Evolutionary conservation across 1,140 invertebrate species (phyloP).

Genomic region (Drosophila lini): DNA sequence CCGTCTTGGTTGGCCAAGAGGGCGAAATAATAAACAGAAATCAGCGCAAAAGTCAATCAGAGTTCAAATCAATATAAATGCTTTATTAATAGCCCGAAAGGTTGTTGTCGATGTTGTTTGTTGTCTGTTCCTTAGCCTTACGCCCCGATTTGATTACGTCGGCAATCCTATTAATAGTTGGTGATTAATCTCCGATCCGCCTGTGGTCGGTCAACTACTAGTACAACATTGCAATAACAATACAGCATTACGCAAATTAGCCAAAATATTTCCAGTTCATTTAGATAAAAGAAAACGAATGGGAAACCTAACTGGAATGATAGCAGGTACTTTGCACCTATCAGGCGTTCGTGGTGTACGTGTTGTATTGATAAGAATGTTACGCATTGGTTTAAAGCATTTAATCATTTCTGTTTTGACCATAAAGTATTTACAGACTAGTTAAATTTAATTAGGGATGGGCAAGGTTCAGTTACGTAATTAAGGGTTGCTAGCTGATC

Average conservation of each 20-base stretch:
- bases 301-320: background rate
- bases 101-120: constrained; percentile 18
- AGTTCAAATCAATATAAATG: constrained; percentile 80
- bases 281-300: constrained; percentile 23
- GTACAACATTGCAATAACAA: constrained; percentile 20
- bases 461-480: background rate
- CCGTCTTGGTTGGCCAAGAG: constrained; percentile 47
- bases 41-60: constrained; percentile 77
- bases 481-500: background rate
- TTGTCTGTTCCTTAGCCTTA: background rate
- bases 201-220: background rate
- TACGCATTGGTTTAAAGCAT: constrained; percentile 14
- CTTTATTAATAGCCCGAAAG: constrained; percentile 62
- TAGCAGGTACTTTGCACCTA: constrained; percentile 52
- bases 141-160: constrained; percentile 24
- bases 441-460: background rate
- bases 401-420: constrained; percentile 6
- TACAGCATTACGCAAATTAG: constrained; percentile 31
- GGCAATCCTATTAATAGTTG: constrained; percentile 33
- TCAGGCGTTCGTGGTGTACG: constrained; percentile 32
- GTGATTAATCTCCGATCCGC: constrained; percentile 33
- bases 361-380: constrained; percentile 1
- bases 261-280: constrained; percentile 15
- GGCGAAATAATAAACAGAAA: constrained; percentile 76
- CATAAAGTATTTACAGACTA: background rate